phyloP scores from a whole-genome alignment of 2,888 invertebrate species.

The Aethes cnicana region DNA sequence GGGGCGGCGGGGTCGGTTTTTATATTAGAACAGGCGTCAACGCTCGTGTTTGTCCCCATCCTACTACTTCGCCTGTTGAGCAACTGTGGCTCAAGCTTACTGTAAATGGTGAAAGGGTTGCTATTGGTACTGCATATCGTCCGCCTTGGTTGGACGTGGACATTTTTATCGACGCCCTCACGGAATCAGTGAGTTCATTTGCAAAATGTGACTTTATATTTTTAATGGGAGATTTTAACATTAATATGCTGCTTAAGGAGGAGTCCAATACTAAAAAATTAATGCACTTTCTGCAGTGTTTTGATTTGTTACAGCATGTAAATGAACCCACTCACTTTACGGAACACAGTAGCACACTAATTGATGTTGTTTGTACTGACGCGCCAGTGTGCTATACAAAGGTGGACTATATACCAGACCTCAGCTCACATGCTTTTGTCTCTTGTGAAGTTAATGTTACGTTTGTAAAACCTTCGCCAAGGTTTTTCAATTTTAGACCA shows the following conservation, averaged over 20 bases:
- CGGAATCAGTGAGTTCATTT: conserved; percentile 5
- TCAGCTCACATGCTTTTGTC: neutral
- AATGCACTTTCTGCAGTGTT: neutral
- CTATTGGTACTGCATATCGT: conserved; percentile 16
- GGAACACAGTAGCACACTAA: neutral
- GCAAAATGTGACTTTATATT: neutral
- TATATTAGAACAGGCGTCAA: conserved; percentile 22
- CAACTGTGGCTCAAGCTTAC: conserved; percentile 10
- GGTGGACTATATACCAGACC: neutral
- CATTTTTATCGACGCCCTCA: conserved; percentile 12
- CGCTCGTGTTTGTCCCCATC: neutral
- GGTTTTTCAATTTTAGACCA: neutral
- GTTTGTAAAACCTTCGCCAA: neutral
- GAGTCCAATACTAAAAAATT: neutral
- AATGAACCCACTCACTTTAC: neutral
- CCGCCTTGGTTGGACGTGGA: conserved; percentile 7
- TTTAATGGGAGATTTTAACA: conserved; percentile 1
- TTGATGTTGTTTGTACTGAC: neutral
- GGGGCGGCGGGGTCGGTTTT: conserved; percentile 36
- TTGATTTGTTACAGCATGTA: neutral
- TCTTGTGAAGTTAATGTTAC: neutral
- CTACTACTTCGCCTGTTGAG: neutral
- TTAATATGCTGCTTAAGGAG: neutral
- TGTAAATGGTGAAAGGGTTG: neutral
- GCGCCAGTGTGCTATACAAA: neutral